Conservation (phyloP, 2,797 vertebrate genomes). For the Crocidura indochinensis region DNA sequence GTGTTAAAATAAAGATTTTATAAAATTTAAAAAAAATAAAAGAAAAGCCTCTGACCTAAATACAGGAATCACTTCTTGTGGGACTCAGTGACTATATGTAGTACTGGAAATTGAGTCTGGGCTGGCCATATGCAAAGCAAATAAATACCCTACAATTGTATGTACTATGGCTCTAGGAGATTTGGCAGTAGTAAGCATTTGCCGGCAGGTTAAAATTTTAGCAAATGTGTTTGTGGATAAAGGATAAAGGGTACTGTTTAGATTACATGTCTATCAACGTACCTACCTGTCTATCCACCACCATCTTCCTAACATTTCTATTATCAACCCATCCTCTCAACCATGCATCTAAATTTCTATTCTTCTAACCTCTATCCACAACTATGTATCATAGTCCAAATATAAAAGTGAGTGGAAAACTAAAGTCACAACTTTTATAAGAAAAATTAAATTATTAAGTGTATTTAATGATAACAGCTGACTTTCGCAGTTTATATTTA, state of each 20-base stretch:
- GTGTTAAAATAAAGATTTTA: too few relatives aligned
- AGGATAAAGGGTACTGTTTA: neutral
- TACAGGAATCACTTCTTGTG: too few relatives aligned
- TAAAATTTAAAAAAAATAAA: too few relatives aligned
- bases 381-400: constrained; percentile 40
- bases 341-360: neutral
- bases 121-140: too few relatives aligned
- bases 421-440: neutral
- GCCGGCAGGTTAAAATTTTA: neutral
- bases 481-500: constrained; percentile 36
- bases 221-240: constrained; percentile 7
- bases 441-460: neutral
- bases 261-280: neutral
- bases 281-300: neutral
- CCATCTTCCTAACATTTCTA: neutral
- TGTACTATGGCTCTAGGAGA: neutral
- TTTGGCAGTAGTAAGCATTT: constrained; percentile 13
- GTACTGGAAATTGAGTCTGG: too few relatives aligned
- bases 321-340: neutral
- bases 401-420: neutral
- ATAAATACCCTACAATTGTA: too few relatives aligned
- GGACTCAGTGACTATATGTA: too few relatives aligned
- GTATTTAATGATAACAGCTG: constrained; percentile 8
- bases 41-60: too few relatives aligned
- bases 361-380: neutral